Evolutionary conservation across 2,888 invertebrate species (phyloP).

Genomic region (Boloria euphrosyne): DNA sequence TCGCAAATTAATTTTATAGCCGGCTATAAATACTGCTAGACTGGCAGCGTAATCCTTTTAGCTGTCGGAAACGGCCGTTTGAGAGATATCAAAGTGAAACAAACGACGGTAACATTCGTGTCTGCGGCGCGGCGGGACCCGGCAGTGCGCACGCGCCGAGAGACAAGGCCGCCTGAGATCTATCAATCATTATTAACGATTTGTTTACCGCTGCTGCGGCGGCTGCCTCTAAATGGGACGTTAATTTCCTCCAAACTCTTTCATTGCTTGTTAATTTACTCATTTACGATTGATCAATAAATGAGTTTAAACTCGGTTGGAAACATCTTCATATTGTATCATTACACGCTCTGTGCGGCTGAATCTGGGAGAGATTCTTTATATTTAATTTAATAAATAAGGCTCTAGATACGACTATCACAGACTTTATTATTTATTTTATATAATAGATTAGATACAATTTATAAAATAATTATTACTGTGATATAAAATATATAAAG

Average conservation of each 20-base stretch:
- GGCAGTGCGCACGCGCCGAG: constrained; percentile 22
- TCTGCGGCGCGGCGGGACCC: not conserved
- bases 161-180: constrained; percentile 19
- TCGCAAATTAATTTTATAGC: constrained; percentile 17
- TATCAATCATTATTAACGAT: constrained; percentile 30
- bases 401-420: too few species aligned
- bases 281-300: constrained; percentile 1
- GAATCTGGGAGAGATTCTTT: too few species aligned
- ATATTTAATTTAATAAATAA: too few species aligned
- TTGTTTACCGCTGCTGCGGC: constrained; percentile 22
- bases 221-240: constrained; percentile 13
- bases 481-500: too few species aligned
- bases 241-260: constrained; percentile 17
- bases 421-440: too few species aligned
- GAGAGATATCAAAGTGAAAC: constrained; percentile 22
- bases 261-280: constrained; percentile 10
- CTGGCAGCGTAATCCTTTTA: constrained; percentile 21
- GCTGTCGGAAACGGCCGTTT: constrained; percentile 24
- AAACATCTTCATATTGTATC: too few species aligned
- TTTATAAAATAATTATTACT: too few species aligned
- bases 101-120: constrained; percentile 10
- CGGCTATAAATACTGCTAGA: constrained; percentile 18
- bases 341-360: too few species aligned
- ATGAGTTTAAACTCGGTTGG: too few species aligned
- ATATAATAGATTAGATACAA: too few species aligned